Evolutionary conservation across 2,797 vertebrate species (phyloP), one percentile per base, ranked within the genome.

Genomic region (Peromyscus nudipes): DNA sequence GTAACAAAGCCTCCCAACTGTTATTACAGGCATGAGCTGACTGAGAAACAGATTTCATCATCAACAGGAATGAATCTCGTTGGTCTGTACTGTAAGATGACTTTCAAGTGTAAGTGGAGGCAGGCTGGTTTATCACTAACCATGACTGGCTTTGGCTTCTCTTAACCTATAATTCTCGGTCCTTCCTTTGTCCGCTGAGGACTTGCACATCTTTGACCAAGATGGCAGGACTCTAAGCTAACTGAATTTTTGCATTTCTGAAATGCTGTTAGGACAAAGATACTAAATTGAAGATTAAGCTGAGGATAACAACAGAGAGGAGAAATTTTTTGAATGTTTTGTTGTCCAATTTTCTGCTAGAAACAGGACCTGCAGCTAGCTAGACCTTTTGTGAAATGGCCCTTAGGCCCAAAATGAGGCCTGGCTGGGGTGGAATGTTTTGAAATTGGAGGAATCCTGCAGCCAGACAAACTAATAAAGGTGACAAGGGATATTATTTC

Each of bases 231-330:
- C 9, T 49, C 64, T 87, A 87, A 89, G 37, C 17, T 73, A 92
- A 87, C 13, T 25, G 4, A 62, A 73, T 43, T 77, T 95, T 95
- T 89, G 52, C 37, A 31, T 31, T 77, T 97, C 89, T 76, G 14
- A 64, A 27, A 7, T 88, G 73, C 10, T 92, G 67, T 92, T 81
- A n/a, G 65, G 17, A 85, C 57, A 81, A 80, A 84, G 29, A 25
- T 71, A 25, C 9, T 73, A 60, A 94, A 55, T 3, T 31, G 49
- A 87, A 89, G 25, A 40, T 37, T 11, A 55, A 34, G 34, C 37
- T 60, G 27, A 92, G 6, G 25, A 81, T 52, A 65, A 80, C 37
- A 76, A 62, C 17, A 40, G 21, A 71, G 94, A 90, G 57, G 52
- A 14, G 46, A 85, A 79, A 88, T 84, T 69, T 40, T 40, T 40